These are phyloP conservation scores for Nomada lathburiana DNA, from an alignment of 2,888 invertebrate genomes.

Conservation along the genomic window DNA sequence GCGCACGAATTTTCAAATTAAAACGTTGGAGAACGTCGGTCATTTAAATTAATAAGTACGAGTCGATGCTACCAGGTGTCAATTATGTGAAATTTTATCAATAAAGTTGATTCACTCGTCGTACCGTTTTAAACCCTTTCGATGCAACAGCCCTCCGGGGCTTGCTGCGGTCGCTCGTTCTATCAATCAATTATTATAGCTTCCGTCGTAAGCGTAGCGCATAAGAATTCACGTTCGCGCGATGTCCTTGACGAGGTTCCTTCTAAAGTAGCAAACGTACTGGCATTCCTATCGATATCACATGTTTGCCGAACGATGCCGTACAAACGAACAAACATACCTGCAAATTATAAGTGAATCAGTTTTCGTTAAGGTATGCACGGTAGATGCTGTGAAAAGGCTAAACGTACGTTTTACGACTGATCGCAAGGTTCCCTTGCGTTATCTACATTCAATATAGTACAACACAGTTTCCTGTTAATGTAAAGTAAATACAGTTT, in stretches of 20 bases:
- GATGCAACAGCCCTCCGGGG: background rate
- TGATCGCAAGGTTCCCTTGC: background rate
- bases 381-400: constrained; percentile 13
- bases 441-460: constrained; percentile 11
- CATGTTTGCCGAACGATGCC: background rate
- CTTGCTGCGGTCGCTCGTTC: background rate
- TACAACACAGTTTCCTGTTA: constrained; percentile 13
- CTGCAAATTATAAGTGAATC: background rate
- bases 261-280: background rate
- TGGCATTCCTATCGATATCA: background rate
- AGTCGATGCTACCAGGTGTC: constrained; percentile 40
- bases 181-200: background rate
- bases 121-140: constrained; percentile 27
- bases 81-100: constrained; percentile 51
- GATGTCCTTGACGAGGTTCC: background rate
- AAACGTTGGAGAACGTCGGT: constrained; percentile 22
- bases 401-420: constrained; percentile 2
- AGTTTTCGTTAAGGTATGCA: background rate
- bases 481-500: constrained; percentile 34
- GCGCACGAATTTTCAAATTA: background rate
- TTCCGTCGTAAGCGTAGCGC: too few relatives aligned
- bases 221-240: background rate
- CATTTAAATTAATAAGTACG: constrained; percentile 29
- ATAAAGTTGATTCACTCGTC: constrained; percentile 53
- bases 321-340: background rate